Conservation (phyloP, 2,797 vertebrate species). For the Arnoldichthys spilopterus region DNA sequence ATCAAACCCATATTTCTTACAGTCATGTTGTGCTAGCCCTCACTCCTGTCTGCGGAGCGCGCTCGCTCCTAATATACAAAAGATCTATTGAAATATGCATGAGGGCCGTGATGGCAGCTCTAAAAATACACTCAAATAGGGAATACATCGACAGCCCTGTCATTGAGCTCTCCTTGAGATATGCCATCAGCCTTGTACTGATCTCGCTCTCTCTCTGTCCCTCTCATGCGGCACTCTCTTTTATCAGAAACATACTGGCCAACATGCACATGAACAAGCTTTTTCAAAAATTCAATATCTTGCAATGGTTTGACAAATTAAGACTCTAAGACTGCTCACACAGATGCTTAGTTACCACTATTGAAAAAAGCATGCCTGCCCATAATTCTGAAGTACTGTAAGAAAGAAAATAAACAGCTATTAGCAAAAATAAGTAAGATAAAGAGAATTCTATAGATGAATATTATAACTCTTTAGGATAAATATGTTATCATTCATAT, state of each 20-base stretch:
- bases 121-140: slow-evolving; percentile 88
- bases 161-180: slow-evolving; percentile 88
- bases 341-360: too few species aligned
- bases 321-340: too few species aligned
- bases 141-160: slow-evolving; percentile 87
- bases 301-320: too few species aligned
- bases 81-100: slow-evolving; percentile 88
- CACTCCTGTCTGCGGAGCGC: slow-evolving; percentile 76
- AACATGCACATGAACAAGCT: neutral
- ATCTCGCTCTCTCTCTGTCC: slow-evolving; percentile 36
- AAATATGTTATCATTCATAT: too few species aligned
- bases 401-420: too few species aligned
- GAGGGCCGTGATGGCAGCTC: slow-evolving; percentile 81
- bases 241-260: slow-evolving; percentile 3
- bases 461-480: too few species aligned
- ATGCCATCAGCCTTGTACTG: slow-evolving; percentile 54
- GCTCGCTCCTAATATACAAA: slow-evolving; percentile 83
- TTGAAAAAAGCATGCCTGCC: too few species aligned
- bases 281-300: too few species aligned
- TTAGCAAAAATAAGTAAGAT: too few species aligned
- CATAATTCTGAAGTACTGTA: too few species aligned
- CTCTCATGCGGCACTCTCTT: slow-evolving; percentile 5
- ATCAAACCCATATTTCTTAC: slow-evolving; percentile 85
- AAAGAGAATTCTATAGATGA: too few species aligned
- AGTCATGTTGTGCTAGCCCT: slow-evolving; percentile 82